These are phyloP conservation scores for Eledona agricola DNA, from an alignment of 2,888 invertebrate species.

Conservation along the genomic window DNA sequence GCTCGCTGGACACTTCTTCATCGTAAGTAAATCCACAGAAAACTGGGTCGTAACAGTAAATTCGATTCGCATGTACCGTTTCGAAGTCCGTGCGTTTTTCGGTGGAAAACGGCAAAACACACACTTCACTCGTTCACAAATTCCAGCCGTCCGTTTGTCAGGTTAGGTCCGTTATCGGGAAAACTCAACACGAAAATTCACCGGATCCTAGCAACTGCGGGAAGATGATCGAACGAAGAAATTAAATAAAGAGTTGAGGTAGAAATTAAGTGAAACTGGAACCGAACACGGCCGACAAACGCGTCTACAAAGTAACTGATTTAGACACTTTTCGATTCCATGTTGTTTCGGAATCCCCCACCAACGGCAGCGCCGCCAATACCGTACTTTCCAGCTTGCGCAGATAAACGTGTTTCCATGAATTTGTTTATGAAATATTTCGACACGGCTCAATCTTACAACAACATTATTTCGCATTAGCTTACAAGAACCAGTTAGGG, in stretches of 20 bases:
- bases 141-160: constrained; percentile 11
- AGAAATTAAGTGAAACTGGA: constrained; percentile 40
- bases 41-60: constrained; percentile 53
- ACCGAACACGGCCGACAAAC: constrained; percentile 42
- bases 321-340: constrained; percentile 47
- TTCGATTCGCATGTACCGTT: constrained; percentile 37
- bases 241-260: constrained; percentile 30
- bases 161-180: constrained; percentile 21
- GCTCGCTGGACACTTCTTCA: no score
- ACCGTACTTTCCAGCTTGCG: constrained; percentile 32
- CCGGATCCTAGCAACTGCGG: constrained; percentile 1
- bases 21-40: no score
- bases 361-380: constrained; percentile 25
- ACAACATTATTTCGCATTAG: no score
- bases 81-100: constrained; percentile 8
- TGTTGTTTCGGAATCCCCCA: constrained; percentile 45
- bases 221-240: constrained; percentile 10
- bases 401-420: constrained; percentile 9
- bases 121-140: constrained; percentile 24
- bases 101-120: constrained; percentile 19
- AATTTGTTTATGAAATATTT: constrained; percentile 15
- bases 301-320: constrained; percentile 47
- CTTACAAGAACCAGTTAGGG: no score
- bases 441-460: background rate
- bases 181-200: constrained; percentile 7